Evolutionary conservation across 2,113 vertebrate genomes (phyloP).

Genomic region (Ailurus styani): DNA sequence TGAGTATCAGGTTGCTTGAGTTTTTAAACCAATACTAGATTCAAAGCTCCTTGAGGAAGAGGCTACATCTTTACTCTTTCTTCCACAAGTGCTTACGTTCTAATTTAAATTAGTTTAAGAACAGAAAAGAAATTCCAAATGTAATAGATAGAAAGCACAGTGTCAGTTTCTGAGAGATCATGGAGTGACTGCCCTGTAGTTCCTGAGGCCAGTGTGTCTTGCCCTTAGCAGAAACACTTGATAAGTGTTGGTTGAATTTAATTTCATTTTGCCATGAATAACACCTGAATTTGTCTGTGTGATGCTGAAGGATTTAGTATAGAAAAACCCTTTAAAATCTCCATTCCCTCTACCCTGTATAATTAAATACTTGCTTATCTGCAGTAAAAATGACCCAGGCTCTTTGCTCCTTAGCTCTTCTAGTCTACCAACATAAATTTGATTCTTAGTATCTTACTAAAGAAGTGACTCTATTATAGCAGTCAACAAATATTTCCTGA

Average conservation of each 20-base stretch:
- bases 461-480: background rate
- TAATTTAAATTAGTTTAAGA: conserved; percentile 35
- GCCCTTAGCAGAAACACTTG: background rate
- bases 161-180: background rate
- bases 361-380: conserved; percentile 1
- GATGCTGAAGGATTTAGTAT: background rate
- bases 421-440: background rate
- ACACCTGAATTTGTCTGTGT: background rate
- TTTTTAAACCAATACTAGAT: conserved; percentile 19
- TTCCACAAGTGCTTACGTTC: background rate
- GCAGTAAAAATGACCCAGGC: background rate
- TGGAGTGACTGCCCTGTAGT: background rate
- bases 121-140: background rate
- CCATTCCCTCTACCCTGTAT: background rate
- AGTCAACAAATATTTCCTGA: conserved; percentile 4
- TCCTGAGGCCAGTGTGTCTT: background rate
- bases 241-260: background rate
- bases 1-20: background rate
- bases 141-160: background rate
- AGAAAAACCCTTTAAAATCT: background rate
- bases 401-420: background rate
- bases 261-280: conserved; percentile 2
- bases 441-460: background rate
- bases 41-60: background rate
- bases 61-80: background rate